phyloP scores from a whole-genome alignment of 2,797 vertebrate genomes.

The Liasis olivaceus region DNA sequence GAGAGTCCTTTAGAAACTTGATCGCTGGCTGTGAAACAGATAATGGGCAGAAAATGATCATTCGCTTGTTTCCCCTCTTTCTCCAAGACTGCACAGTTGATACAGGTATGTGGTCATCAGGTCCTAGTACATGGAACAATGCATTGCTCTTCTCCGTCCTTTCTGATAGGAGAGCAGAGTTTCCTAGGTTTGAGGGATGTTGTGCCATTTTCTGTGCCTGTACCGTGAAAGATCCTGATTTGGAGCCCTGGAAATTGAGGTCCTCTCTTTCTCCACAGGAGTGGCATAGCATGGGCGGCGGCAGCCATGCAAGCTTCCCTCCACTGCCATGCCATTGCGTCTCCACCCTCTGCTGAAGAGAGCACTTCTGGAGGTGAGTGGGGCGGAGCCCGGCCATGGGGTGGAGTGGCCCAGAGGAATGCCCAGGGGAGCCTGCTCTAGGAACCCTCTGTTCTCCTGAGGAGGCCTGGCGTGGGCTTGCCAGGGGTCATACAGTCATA shows the following conservation, averaged over 20 bases:
- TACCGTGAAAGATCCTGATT: slow-evolving; percentile 57
- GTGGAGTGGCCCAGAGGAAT: not conserved
- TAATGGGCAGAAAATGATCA: not conserved
- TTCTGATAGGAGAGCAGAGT: not conserved
- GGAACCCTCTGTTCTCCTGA: not conserved
- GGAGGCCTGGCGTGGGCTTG: not conserved
- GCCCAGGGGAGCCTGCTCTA: not conserved
- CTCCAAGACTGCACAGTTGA: not conserved
- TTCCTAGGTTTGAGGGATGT: not conserved
- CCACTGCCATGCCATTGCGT: slow-evolving; percentile 66
- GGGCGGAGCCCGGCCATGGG: slow-evolving; percentile 48
- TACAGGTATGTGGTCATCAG: not conserved
- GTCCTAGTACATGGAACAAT: not conserved
- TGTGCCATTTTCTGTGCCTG: slow-evolving; percentile 40
- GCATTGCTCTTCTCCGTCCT: not conserved
- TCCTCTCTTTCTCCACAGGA: slow-evolving; percentile 73
- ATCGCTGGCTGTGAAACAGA: not conserved
- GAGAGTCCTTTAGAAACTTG: not conserved
- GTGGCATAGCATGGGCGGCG: slow-evolving; percentile 68
- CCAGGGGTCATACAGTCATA: not conserved
- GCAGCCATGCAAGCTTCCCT: slow-evolving; percentile 72
- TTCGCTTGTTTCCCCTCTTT: not conserved
- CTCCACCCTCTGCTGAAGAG: slow-evolving; percentile 70
- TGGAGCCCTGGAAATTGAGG: slow-evolving; percentile 68
- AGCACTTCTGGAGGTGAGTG: slow-evolving; percentile 72